A percentile compares a stretch with the other conserved stretches of the same genome.
Evolutionary conservation across 1,140 invertebrate genomes (phyloP).

Genomic region (Archegozetes longisetosus): DNA sequence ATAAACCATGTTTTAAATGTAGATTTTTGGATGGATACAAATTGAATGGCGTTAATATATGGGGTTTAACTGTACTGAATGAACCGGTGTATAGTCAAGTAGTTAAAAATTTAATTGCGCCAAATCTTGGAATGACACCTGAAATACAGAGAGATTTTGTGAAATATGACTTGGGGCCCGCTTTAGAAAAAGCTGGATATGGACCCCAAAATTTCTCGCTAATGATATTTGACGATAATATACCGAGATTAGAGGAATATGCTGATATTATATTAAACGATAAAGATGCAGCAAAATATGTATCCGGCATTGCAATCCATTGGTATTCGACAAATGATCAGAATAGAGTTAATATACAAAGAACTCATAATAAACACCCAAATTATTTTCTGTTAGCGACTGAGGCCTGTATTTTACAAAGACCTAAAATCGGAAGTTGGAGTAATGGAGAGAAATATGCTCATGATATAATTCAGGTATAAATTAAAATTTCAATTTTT

Average conservation of each 20-base stretch:
- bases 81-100: constrained; percentile 36
- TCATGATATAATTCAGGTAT: constrained; percentile 21
- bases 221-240: constrained; percentile 54
- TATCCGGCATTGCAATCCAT: constrained; percentile 66
- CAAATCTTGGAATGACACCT: constrained; percentile 56
- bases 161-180: constrained; percentile 46
- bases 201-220: constrained; percentile 39
- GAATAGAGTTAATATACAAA: constrained; percentile 34
- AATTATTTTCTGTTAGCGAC: constrained; percentile 56
- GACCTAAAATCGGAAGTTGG: constrained; percentile 15
- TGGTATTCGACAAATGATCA: constrained; percentile 45
- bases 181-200: constrained; percentile 38
- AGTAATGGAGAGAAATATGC: constrained; percentile 14
- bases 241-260: constrained; percentile 43
- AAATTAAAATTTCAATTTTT: background rate
- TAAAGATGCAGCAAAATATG: constrained; percentile 41
- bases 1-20: too few species aligned
- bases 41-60: constrained; percentile 36
- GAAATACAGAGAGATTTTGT: constrained; percentile 43
- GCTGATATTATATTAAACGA: constrained; percentile 34
- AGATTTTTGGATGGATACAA: constrained; percentile 44
- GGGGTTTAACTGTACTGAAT: constrained; percentile 45
- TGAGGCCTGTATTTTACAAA: constrained; percentile 48
- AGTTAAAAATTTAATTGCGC: constrained; percentile 47
- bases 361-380: constrained; percentile 40